Evolutionary conservation across 1,140 invertebrate genomes (phyloP).

Genomic region (Philopotamus ludificatus): DNA sequence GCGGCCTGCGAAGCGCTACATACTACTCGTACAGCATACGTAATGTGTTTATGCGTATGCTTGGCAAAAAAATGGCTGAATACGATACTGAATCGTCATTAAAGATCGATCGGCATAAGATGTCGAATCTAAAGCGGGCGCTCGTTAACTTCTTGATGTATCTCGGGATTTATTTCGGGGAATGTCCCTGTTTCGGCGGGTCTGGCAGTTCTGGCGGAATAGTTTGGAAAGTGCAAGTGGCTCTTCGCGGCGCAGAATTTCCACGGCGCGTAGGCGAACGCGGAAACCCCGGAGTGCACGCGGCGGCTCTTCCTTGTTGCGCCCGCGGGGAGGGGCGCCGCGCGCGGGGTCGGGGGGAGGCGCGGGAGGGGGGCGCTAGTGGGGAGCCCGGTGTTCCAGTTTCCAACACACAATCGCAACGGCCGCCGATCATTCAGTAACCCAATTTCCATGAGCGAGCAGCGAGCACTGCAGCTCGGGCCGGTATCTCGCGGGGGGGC

Average conservation of each 20-base stretch:
- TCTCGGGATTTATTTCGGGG: too few species aligned
- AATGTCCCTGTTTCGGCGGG: too few species aligned
- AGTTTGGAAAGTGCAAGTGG: slow-evolving; percentile 19
- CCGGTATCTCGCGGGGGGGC: not conserved
- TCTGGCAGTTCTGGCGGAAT: too few species aligned
- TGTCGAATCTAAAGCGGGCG: too few species aligned
- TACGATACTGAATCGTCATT: too few species aligned
- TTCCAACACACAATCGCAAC: slow-evolving; percentile 17
- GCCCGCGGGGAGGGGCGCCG: not conserved
- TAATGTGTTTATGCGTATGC: too few species aligned
- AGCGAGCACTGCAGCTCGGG: slow-evolving; percentile 9
- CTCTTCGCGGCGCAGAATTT: not conserved
- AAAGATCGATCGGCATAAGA: too few species aligned
- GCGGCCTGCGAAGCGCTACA: too few species aligned
- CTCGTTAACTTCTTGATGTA: too few species aligned
- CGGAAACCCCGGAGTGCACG: slow-evolving; percentile 9
- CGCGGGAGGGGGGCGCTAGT: slow-evolving; percentile 2
- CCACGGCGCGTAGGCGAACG: not conserved
- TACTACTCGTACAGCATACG: too few species aligned
- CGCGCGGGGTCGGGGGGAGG: not conserved
- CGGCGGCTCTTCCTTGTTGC: slow-evolving; percentile 9
- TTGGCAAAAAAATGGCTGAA: too few species aligned
- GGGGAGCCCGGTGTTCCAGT: slow-evolving; percentile 14
- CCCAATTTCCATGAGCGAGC: slow-evolving; percentile 28
- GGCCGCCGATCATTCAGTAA: slow-evolving; percentile 24